These are phyloP conservation scores for Heterochromis multidens DNA, from an alignment of 2,113 vertebrate species.

Conservation along the genomic window DNA sequence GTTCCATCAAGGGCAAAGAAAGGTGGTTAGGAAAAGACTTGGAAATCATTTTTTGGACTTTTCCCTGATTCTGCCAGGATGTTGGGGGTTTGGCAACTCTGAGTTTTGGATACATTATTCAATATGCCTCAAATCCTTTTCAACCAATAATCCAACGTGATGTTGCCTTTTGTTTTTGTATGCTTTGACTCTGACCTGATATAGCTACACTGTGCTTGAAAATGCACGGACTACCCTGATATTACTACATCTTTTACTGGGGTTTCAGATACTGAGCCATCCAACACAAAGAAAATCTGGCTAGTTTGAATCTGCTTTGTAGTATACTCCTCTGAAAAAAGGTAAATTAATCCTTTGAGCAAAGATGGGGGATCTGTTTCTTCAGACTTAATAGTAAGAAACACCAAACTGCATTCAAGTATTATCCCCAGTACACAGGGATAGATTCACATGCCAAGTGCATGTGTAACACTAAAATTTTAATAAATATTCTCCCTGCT, in stretches of 20 bases:
- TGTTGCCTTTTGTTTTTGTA: too few relatives aligned
- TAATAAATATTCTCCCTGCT: neutral
- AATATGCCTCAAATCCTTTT: too few relatives aligned
- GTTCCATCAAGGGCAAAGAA: too few relatives aligned
- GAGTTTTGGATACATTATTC: too few relatives aligned
- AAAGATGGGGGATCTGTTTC: neutral
- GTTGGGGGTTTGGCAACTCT: too few relatives aligned
- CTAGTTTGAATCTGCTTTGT: neutral
- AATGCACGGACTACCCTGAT: neutral
- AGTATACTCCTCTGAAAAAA: fast-evolving
- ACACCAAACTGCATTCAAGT: neutral
- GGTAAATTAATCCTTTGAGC: fast-evolving
- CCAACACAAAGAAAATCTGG: neutral
- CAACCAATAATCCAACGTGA: too few relatives aligned
- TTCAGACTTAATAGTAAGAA: neutral
- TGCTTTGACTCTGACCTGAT: too few relatives aligned
- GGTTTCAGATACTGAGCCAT: neutral
- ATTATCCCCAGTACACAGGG: neutral
- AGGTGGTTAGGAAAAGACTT: too few relatives aligned
- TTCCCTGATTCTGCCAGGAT: too few relatives aligned
- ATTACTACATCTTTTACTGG: fast-evolving
- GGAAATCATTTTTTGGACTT: too few relatives aligned
- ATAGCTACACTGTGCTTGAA: fast-evolving
- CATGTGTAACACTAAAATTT: neutral
- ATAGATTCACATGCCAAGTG: neutral